Evolutionary conservation across 2,113 vertebrate species (phyloP).

Genomic region (Channa maculata): DNA sequence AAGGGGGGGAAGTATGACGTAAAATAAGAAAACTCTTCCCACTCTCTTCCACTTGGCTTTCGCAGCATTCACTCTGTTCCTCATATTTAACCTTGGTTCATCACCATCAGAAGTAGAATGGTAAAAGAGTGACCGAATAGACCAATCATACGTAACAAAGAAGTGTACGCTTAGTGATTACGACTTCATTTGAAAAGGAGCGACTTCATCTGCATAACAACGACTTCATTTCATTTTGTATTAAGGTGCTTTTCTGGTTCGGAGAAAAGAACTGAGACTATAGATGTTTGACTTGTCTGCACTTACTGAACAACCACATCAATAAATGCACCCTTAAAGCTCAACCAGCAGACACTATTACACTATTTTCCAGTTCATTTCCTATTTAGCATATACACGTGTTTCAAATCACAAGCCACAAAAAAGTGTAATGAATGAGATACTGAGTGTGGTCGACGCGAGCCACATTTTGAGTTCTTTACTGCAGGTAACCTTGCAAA

Average conservation of each 20-base stretch:
- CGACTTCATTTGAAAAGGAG: constrained; percentile 46
- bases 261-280: constrained; percentile 37
- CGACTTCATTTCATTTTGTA: constrained; percentile 51
- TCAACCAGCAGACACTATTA: constrained; percentile 43
- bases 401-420: constrained; percentile 59
- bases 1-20: not conserved
- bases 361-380: constrained; percentile 62
- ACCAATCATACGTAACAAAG: constrained; percentile 42
- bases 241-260: constrained; percentile 19
- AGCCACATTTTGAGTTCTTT: constrained; percentile 56
- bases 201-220: constrained; percentile 57
- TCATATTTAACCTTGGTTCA: constrained; percentile 22
- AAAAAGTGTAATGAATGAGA: constrained; percentile 37
- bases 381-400: constrained; percentile 46
- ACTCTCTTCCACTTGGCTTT: constrained; percentile 21
- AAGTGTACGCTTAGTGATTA: constrained; percentile 31
- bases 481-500: constrained; percentile 7
- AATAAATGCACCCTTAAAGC: constrained; percentile 41
- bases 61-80: constrained; percentile 13
- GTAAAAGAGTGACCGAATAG: constrained; percentile 45
- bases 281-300: constrained; percentile 46
- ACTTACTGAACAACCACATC: constrained; percentile 46
- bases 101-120: constrained; percentile 27
- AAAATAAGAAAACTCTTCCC: not conserved
- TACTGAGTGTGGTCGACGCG: constrained; percentile 9